Conservation (phyloP, 2,888 invertebrate species). For the Cataglyphis albicans region DNA sequence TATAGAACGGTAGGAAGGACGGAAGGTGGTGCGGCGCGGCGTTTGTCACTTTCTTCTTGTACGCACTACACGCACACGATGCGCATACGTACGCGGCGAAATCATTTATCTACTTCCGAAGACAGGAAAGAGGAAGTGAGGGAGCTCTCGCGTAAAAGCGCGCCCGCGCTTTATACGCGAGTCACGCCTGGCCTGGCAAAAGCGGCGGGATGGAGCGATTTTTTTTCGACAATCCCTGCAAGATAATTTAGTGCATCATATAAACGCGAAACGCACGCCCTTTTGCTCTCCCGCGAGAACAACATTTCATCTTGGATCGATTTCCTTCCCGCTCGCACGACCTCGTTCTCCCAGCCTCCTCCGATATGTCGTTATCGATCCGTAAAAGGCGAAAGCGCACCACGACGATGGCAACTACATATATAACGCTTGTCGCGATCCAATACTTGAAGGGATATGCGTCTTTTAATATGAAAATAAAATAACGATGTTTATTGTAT, state of each 20-base stretch:
- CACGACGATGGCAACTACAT: not conserved
- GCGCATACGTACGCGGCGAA: conserved; percentile 37
- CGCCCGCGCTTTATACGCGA: conserved; percentile 38
- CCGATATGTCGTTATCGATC: conserved; percentile 32
- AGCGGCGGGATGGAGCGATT: conserved; percentile 49
- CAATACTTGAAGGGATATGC: not conserved
- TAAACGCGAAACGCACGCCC: conserved; percentile 32
- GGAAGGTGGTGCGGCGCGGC: conserved; percentile 41
- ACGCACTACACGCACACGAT: conserved; percentile 20
- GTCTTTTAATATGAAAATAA: conserved; percentile 11
- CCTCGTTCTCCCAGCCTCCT: not conserved
- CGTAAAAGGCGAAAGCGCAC: not conserved
- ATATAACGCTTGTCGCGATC: not conserved
- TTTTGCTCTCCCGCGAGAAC: conserved; percentile 53
- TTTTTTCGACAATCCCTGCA: conserved; percentile 37
- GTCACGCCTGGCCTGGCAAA: conserved; percentile 25
- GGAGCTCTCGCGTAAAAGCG: not conserved
- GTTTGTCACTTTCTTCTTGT: conserved; percentile 56
- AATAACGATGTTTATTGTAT: conserved; percentile 10
- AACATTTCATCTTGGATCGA: conserved; percentile 60
- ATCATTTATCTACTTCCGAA: conserved; percentile 71
- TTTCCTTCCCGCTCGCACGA: conserved; percentile 17
- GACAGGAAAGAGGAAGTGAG: conserved; percentile 34
- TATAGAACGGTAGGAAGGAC: conserved; percentile 50
- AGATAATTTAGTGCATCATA: conserved; percentile 71